Evolutionary conservation across 2,888 invertebrate genomes (phyloP).

Genomic region (Drosophila fungiperda): DNA sequence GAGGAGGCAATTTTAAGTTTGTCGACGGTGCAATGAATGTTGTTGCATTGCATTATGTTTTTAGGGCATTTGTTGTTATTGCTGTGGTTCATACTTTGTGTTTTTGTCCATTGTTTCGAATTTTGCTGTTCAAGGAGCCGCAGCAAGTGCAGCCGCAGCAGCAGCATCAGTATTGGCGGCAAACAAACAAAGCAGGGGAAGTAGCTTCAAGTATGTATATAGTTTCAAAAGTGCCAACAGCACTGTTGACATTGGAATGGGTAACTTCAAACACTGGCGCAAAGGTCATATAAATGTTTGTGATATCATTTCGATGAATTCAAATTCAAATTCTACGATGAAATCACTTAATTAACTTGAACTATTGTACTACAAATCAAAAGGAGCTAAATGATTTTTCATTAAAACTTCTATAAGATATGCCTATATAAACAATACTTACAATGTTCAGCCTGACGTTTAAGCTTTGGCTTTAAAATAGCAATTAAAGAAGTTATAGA

Average conservation of each 20-base stretch:
- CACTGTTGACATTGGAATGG: constrained; percentile 30
- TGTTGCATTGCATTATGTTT: constrained; percentile 62
- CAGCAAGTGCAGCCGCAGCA: constrained; percentile 32
- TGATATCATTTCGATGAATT: not conserved
- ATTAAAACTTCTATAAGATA: not conserved
- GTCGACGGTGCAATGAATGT: constrained; percentile 41
- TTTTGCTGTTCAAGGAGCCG: constrained; percentile 37
- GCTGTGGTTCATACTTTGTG: constrained; percentile 74
- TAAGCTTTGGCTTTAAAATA: not conserved
- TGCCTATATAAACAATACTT: not conserved
- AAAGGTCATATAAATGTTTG: not conserved
- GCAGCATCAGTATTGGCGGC: constrained; percentile 34
- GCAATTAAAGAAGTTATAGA: not conserved
- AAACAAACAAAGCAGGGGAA: constrained; percentile 60
- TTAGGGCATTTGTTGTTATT: constrained; percentile 54
- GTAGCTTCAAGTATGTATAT: constrained; percentile 27
- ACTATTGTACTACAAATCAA: not conserved
- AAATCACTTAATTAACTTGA: not conserved
- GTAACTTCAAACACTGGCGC: constrained; percentile 30
- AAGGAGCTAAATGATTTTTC: not conserved
- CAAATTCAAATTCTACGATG: too few relatives aligned
- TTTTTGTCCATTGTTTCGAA: constrained; percentile 67
- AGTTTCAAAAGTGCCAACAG: constrained; percentile 58
- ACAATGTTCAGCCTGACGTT: not conserved
- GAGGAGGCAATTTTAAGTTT: constrained; percentile 25